Base-by-base conservation (phyloP, 2,888 invertebrate species). In the Microplitis manilae region DNA sequence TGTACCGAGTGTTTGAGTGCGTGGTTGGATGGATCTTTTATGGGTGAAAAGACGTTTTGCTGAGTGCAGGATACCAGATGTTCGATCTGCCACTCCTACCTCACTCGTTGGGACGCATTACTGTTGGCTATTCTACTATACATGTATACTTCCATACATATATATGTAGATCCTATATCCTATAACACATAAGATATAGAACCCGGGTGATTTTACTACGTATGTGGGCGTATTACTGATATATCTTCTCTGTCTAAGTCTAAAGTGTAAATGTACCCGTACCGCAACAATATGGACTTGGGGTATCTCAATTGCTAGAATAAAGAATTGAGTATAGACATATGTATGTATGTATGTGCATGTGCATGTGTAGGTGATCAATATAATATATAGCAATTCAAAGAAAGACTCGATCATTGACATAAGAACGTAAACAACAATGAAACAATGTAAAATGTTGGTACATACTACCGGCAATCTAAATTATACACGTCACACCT, bases 1-100 rank as follows among this genome's bases (percentile, higher is more conserved):
- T 67, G 61, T 38, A 30, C 15, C 15, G 82, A 84, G 84, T 84
- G 81, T 83, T 84, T 84, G 80, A 81, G 76, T 80, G 80, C 81
- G 79, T 75, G 77, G 76, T 79, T 81, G 82, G 83, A 81, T 80
- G 79, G 80, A 82, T 83, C 83, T 79, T 79, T 76, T 40, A 75
- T 15, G 70, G 64, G 65, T 39, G 64, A 69, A 72, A 77, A 77
- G 41, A 62, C 71, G 40, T 72, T 30, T 65, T 15, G 41, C 41
- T 40, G 60, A 65, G 59, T 50, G 8, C 65, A 30, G 75, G 70
- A 79, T 74, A 70, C 76, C 79, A 77, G 76, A 79, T 80, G 79
- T 76, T 77, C 73, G 75, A 80, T 79, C 75, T 60, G 72, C 67
- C 77, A 77, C 77, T 77, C 78, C 72, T 77, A 50, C 68, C 39